Base-by-base conservation (phyloP, 2,888 invertebrate species). In the Troides aeacus region DNA sequence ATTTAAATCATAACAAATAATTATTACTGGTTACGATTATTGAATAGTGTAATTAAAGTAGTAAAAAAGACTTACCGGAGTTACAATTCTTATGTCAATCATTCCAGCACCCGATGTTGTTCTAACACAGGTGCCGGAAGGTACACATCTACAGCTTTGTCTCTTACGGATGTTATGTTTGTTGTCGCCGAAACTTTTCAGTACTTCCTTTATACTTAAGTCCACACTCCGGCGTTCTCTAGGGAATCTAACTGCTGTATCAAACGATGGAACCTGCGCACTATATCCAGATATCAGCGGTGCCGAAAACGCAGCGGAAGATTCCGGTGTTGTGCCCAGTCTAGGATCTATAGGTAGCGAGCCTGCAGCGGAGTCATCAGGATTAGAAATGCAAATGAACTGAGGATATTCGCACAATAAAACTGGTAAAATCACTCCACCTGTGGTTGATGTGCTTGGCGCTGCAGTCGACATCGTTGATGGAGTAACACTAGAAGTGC, bases 1-100 rank as follows among this genome's bases (percentile, higher is more conserved):
- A 53, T 53, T n/a, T n/a, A 53, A 12, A 53, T 53, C n/a, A 53
- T 53, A n/a, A 53, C 6, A n/a, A 53, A 53, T n/a, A 53, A 8
- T 53, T 53, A n/a, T 53, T 53, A 53, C 18, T 53, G n/a, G n/a
- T 7, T 4, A 6, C 53, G 12, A 46, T 46, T 46, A 46, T 46
- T 46, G 46, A 2, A 2, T 46, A 46, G 15, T 46, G 24, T 17
- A 60, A 60, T 30, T 60, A 24, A 30, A 23, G 18, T 18, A 30
- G 17, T 42, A 62, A 42, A 18, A 46, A 66, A 24, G 53, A 84
- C 90, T 91, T 87, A 94, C 94, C 74, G 90, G 94, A 70, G 92
- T 93, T 0, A 95, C 94, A 64, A 95, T 95, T 72, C 95, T 92
- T 74, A 94, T 87, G 76, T 95, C 95, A 63, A 95, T 93, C 81